A percentile compares a stretch with the other conserved stretches of the same genome.
Conservation (phyloP, 2,888 invertebrate species). For the Acanthosepion esculentum region DNA sequence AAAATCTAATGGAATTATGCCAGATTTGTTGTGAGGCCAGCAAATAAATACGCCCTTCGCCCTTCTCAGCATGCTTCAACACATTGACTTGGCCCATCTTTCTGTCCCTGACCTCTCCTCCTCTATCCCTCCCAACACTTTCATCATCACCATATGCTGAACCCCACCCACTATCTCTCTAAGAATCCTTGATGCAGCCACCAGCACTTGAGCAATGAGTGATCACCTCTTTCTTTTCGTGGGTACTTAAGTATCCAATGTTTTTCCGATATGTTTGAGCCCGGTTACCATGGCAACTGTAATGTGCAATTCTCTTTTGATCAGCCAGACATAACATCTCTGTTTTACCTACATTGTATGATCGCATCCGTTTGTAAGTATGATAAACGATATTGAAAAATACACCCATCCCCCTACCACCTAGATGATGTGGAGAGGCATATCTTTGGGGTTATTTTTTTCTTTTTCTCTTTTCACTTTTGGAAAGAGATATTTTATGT, state of each 20-base stretch:
- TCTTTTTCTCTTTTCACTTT: neutral
- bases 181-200: neutral
- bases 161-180: neutral
- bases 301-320: neutral
- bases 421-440: neutral
- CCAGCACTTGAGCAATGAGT: neutral
- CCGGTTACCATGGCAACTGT: neutral
- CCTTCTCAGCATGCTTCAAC: neutral
- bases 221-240: neutral
- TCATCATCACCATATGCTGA: neutral
- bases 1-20: neutral
- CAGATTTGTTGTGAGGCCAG: neutral
- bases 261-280: neutral
- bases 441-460: neutral
- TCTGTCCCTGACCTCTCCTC: neutral
- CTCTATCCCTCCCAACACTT: neutral
- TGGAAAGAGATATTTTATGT: neutral
- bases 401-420: neutral
- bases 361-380: neutral
- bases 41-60: neutral
- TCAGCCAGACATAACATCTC: neutral
- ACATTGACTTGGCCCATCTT: neutral
- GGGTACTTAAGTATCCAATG: neutral
- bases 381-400: neutral
- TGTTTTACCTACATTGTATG: neutral